phyloP scores from a whole-genome alignment of 2,888 invertebrate species.

The Tryphoninae sp. region DNA sequence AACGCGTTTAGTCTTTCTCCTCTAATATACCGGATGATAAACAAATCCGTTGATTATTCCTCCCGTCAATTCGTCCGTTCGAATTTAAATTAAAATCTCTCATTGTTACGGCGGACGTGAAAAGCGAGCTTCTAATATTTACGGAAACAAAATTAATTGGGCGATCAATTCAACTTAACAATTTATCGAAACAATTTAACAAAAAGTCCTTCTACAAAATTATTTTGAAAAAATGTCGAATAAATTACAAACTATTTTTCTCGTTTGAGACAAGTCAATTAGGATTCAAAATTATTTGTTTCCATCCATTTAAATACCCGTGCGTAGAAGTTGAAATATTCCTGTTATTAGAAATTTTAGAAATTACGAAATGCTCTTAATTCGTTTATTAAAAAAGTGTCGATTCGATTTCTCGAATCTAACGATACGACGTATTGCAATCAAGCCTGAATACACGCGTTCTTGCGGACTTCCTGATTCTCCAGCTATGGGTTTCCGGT shows the following conservation, averaged over 20 bases:
- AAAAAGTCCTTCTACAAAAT: too few relatives aligned
- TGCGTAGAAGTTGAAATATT: too few relatives aligned
- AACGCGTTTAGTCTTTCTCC: not conserved
- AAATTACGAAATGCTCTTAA: not conserved
- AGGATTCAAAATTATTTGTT: too few relatives aligned
- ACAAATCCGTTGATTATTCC: constrained; percentile 38
- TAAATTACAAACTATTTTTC: too few relatives aligned
- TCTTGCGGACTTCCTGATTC: constrained; percentile 57
- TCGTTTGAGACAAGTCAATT: too few relatives aligned
- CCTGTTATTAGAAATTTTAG: not conserved
- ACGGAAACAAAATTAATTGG: constrained; percentile 3
- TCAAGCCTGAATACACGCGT: constrained; percentile 6
- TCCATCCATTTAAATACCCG: too few relatives aligned
- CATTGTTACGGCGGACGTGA: not conserved
- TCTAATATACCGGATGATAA: constrained; percentile 8
- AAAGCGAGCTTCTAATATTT: constrained; percentile 15
- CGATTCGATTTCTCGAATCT: not conserved
- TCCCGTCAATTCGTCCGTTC: constrained; percentile 15
- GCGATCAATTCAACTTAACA: constrained; percentile 20
- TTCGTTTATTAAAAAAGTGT: not conserved
- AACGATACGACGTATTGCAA: constrained; percentile 18
- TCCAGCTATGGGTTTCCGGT: constrained; percentile 23
- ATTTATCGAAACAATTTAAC: not conserved
- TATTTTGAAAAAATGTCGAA: too few relatives aligned
- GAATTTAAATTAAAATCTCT: constrained; percentile 20